Evolutionary conservation across 1,140 invertebrate genomes (phyloP), one percentile per base, ranked within the genome.

Genomic region (Berghia stephanieae): DNA sequence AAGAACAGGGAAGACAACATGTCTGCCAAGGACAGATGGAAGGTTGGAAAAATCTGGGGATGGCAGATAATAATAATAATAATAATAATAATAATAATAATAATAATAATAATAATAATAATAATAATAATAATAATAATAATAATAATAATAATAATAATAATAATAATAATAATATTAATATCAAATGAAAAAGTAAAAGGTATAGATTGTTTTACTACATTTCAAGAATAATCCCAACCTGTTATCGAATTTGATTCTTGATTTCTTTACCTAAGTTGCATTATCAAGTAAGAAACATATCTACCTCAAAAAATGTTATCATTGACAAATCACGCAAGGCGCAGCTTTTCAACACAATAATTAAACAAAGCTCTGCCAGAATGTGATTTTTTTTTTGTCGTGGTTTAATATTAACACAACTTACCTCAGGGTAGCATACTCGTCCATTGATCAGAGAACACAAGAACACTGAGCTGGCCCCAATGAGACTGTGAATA

Each of bases 21-120:
- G 34, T 76, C 74, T 40, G 74, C 74, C 16, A 76, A 13, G 18
- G 74, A 40, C 31, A 76, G 44, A 52, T 76, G 74, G 27, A 76
- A 76, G 1, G 74, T 76, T 38, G 74, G 74, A 60, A 76, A 76
- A 31, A 76, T 68, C 74, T 76, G 74, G 18, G 18, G 42, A 49
- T n/a, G 4, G 42, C 43, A 71, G 40, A 46, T 40, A 43, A 49
- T 46, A 49, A 69, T 16, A 36, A 69, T 5, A 36, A 36, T 13
- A 5, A 36, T 8, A 69, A 27, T 13, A 16, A 69, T 5, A 69
- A 38, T 36, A 16, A 69, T 34, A 36, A 5, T 36, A 40, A 13
- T 13, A 36, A 27, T 13, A 27, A 69, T 6, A 69, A 40, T 36
- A 40, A 13, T 13, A 6, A 27, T 36, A 27, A 69, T 5, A 69